Evolutionary conservation across 2,113 vertebrate genomes (phyloP), one percentile per base, ranked within the genome.

Genomic region (Eleginops maclovinus): DNA sequence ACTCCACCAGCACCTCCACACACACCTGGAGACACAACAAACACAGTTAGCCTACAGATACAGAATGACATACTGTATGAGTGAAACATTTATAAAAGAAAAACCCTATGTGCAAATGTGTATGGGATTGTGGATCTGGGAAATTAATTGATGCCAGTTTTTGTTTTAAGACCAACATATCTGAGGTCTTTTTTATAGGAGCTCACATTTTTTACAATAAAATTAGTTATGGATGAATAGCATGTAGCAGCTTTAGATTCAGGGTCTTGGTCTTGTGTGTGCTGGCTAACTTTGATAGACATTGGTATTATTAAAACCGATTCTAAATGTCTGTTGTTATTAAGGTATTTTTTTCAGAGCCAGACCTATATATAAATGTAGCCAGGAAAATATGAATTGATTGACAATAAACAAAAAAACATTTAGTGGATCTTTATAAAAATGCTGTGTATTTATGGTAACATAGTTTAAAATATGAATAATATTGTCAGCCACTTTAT

Each of bases 1-100:
- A 99, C 94, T 99, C 98, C 90, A 98, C 95, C 94, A 99, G 94
- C 77, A 99, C 98, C 88, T 99, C 98, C 66, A 99, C 97, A 88
- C 96, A 99, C 93, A 99, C 98, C 98, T 99, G 93, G 59, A 85
- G 2, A 28, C 9, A 77, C 50, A 76, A 67, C 4, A 83, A 14
- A 44, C 8, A 84, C 50, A 15, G 49, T 82, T 44, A 81, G 6
- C 22, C 49, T 59, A 72, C n/a, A 66, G 50, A 44, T 21, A 56
- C 14, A 74, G 3, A 22, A 22, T 41, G 14, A 60, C 46, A 54
- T 41, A 59, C 58, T 24, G 58, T n/a, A n/a, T n/a, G n/a, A 36
- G 44, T 19, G 3, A 17, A 61, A 15, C 12, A 77, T 24, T 49
- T 47, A 50, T 11, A 13, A 65, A n/a, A 67, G 11, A 54, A 12